Conservation (phyloP, 2,888 invertebrate genomes). For the Sarcophaga carnaria region DNA sequence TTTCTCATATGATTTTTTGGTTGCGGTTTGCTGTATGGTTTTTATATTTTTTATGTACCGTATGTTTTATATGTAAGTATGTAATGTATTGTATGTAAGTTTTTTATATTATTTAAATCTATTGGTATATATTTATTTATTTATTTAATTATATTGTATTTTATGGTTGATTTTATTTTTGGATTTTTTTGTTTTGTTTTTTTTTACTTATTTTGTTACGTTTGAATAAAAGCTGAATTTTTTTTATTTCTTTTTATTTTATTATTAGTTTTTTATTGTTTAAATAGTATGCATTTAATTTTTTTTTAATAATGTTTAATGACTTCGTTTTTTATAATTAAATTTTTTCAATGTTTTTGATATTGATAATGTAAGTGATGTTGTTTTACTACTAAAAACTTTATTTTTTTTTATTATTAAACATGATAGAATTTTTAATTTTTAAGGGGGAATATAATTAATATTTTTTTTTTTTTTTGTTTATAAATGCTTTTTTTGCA, state of each 20-base stretch:
- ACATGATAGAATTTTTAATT: constrained; percentile 48
- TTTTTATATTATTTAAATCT: constrained; percentile 48
- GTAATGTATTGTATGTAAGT: constrained; percentile 26
- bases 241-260: constrained; percentile 22
- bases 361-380: constrained; percentile 50
- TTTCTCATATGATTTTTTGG: no score
- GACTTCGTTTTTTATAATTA: neutral
- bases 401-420: constrained; percentile 21
- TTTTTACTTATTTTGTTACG: constrained; percentile 61
- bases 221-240: constrained; percentile 65
- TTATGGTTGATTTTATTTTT: constrained; percentile 9
- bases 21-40: no score
- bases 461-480: no score
- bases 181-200: constrained; percentile 30
- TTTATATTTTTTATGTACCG: no score
- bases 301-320: neutral
- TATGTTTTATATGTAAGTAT: no score
- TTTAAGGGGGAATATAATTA: no score
- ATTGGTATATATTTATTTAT: constrained; percentile 39
- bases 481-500: constrained; percentile 9
- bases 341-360: constrained; percentile 41
- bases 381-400: constrained; percentile 17
- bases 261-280: neutral
- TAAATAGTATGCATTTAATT: constrained; percentile 41
- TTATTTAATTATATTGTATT: constrained; percentile 53